phyloP scores from a whole-genome alignment of 1,140 invertebrate species.

The Zaprionus kolodkinae region DNA sequence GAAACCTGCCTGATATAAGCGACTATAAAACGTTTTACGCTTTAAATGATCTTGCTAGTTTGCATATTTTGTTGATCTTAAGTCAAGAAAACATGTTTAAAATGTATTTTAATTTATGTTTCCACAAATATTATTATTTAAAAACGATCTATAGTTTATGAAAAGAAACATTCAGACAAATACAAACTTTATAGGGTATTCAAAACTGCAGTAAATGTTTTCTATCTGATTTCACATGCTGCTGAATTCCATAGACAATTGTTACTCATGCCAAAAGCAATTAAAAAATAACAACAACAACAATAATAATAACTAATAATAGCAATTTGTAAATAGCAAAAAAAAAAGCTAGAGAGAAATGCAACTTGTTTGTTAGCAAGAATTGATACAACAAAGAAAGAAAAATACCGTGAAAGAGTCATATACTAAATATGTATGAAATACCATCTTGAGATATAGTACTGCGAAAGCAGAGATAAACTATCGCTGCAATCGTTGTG shows the following conservation, averaged over 20 bases:
- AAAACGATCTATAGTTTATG: no score
- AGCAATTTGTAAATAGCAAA: slow-evolving; percentile 69
- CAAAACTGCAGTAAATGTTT: not conserved
- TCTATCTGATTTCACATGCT: slow-evolving; percentile 20
- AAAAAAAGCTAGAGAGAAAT: slow-evolving; percentile 33
- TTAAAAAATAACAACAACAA: slow-evolving; percentile 45
- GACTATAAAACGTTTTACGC: no score
- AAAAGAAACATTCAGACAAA: no score
- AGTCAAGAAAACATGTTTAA: no score
- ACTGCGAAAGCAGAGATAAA: not conserved
- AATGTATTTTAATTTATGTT: no score
- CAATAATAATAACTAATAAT: slow-evolving; percentile 57
- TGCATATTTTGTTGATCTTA: no score
- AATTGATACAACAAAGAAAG: slow-evolving; percentile 53
- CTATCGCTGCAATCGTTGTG: not conserved
- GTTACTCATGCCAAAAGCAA: slow-evolving; percentile 71
- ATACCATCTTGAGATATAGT: slow-evolving; percentile 10
- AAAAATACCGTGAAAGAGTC: not conserved
- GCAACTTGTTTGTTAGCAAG: slow-evolving; percentile 22
- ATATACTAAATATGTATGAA: not conserved
- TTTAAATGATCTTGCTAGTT: no score
- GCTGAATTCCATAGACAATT: slow-evolving; percentile 56
- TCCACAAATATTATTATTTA: no score
- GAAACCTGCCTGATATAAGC: no score
- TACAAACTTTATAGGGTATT: not conserved